Conservation (phyloP, 2,113 vertebrate genomes). For the Megaleporinus macrocephalus region DNA sequence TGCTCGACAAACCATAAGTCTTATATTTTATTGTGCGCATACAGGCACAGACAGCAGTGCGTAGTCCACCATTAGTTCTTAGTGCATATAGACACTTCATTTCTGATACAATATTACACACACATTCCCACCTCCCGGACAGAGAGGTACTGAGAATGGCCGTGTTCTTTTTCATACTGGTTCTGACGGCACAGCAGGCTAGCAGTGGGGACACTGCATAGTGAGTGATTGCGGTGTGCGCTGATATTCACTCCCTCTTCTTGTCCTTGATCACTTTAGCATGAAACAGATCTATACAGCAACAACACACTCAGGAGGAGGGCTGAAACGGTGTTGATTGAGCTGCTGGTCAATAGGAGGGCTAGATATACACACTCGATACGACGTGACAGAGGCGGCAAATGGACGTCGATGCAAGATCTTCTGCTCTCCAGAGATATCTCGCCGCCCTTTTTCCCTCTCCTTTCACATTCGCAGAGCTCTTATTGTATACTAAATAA, state of each 20-base stretch:
- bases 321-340: slow-evolving; percentile 50
- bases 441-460: background rate
- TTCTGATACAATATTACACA: slow-evolving; percentile 10
- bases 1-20: too few relatives aligned
- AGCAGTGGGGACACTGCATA: background rate
- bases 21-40: background rate
- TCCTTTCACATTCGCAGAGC: background rate
- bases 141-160: slow-evolving; percentile 8
- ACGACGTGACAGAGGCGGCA: slow-evolving; percentile 24
- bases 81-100: slow-evolving; percentile 10
- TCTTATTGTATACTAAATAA: background rate
- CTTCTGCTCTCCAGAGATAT: slow-evolving; percentile 13
- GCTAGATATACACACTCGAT: slow-evolving; percentile 41
- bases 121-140: slow-evolving; percentile 12
- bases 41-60: background rate
- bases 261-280: slow-evolving; percentile 57
- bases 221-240: slow-evolving; percentile 37
- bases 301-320: slow-evolving; percentile 44
- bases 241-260: slow-evolving; percentile 47
- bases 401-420: slow-evolving; percentile 17
- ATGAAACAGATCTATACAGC: slow-evolving; percentile 55
- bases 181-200: slow-evolving; percentile 1
- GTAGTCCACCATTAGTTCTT: background rate
- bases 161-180: slow-evolving; percentile 13
- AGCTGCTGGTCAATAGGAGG: slow-evolving; percentile 38